Percentiles rank a stretch among this genome's conserved stretches.
Evolutionary conservation across 2,797 vertebrate genomes (phyloP).

Genomic region (Enteromius afrohamiltoni): DNA sequence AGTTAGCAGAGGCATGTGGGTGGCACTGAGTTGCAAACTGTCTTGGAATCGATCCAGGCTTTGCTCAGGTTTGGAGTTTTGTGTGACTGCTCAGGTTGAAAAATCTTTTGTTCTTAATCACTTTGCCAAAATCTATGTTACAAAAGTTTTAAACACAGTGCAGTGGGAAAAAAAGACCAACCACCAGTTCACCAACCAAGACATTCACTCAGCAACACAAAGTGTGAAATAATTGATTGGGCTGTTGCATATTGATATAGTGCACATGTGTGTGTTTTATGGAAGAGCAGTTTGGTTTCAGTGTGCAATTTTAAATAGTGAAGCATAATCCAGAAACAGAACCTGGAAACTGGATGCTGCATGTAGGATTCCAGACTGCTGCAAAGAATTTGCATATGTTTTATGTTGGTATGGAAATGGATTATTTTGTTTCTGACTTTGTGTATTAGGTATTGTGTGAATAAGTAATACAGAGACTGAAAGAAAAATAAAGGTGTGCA

Average conservation of each 20-base stretch:
- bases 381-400: background rate
- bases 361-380: background rate
- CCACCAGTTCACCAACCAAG: no score
- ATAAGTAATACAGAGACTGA: background rate
- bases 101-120: background rate
- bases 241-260: background rate
- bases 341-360: background rate
- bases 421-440: background rate
- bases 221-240: background rate
- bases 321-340: background rate
- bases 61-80: background rate
- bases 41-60: background rate
- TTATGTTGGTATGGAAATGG: background rate
- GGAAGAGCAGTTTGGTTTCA: background rate
- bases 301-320: background rate
- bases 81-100: background rate
- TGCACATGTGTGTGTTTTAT: background rate
- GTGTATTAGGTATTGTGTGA: background rate
- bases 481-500: background rate
- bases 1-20: background rate
- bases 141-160: background rate
- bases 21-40: background rate
- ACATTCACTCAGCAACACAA: no score
- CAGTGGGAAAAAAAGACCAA: background rate
- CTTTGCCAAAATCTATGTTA: background rate